Evolutionary conservation across 1,140 invertebrate species (phyloP).

Genomic region (Rhyacophila brunnea): DNA sequence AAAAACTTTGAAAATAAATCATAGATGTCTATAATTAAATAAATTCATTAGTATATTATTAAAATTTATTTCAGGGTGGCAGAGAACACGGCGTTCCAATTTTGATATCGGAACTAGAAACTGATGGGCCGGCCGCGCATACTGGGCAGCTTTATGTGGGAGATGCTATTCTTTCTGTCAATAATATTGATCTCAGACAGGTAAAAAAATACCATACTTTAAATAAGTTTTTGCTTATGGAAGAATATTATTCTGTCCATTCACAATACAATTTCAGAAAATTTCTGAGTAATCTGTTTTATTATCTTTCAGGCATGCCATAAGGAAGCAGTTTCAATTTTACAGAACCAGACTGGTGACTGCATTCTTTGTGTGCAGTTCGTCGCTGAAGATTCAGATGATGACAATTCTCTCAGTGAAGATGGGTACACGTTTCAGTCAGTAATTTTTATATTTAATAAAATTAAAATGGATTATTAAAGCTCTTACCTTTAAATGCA

Average conservation of each 20-base stretch:
- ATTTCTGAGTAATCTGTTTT: no score
- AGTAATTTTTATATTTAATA: no score
- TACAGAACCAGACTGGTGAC: slow-evolving; percentile 68
- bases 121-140: slow-evolving; percentile 70
- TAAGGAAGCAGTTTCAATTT: slow-evolving; percentile 70
- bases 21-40: no score
- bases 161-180: slow-evolving; percentile 79
- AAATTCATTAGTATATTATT: no score
- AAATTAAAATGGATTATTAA: no score
- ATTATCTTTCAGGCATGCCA: slow-evolving; percentile 57
- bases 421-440: slow-evolving; percentile 53
- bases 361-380: slow-evolving; percentile 72
- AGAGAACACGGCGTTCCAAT: slow-evolving; percentile 84
- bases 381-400: slow-evolving; percentile 63
- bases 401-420: slow-evolving; percentile 46
- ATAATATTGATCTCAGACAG: slow-evolving; percentile 70
- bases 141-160: slow-evolving; percentile 73
- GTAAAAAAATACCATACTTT: slow-evolving; percentile 39
- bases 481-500: no score
- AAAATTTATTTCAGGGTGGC: slow-evolving; percentile 62
- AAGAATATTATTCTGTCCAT: no score
- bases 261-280: no score
- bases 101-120: slow-evolving; percentile 81
- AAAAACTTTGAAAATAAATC: no score
- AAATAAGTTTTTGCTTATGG: no score